Percentiles rank a stretch among this genome's conserved stretches.
Conservation (phyloP, 2,888 invertebrate species). For the Apocheima hispidaria region DNA sequence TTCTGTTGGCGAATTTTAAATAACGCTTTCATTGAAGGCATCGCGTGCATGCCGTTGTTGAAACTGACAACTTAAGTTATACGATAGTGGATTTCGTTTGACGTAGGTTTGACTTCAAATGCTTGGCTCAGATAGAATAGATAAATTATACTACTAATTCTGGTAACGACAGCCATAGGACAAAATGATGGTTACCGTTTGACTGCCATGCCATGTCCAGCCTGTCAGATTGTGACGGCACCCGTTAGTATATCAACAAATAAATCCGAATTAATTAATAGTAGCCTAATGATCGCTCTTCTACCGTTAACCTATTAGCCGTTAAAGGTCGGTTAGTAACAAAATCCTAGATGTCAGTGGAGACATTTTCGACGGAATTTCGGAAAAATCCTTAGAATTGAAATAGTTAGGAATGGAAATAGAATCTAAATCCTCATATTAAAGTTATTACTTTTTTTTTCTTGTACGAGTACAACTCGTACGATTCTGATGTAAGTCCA, state of each 20-base stretch:
- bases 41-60: slow-evolving; percentile 12
- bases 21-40: slow-evolving; percentile 16
- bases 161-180: not conserved
- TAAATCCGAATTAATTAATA: slow-evolving; percentile 43
- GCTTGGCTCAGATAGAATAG: slow-evolving; percentile 13
- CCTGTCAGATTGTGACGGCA: slow-evolving; percentile 36
- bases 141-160: too few relatives aligned
- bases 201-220: slow-evolving; percentile 28
- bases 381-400: not conserved
- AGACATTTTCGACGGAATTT: not conserved
- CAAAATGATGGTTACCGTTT: slow-evolving; percentile 19
- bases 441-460: not conserved
- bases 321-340: slow-evolving; percentile 28
- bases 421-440: not conserved
- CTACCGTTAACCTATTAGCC: slow-evolving; percentile 23
- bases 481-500: not conserved
- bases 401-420: not conserved
- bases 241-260: slow-evolving; percentile 45
- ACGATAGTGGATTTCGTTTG: slow-evolving; percentile 6
- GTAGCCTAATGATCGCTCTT: slow-evolving; percentile 8
- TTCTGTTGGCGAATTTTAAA: slow-evolving; percentile 17
- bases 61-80: slow-evolving; percentile 5
- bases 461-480: not conserved
- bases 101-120: slow-evolving; percentile 29
- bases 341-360: not conserved